phyloP scores from a whole-genome alignment of 2,113 vertebrate genomes.

The Pimephales promelas region DNA sequence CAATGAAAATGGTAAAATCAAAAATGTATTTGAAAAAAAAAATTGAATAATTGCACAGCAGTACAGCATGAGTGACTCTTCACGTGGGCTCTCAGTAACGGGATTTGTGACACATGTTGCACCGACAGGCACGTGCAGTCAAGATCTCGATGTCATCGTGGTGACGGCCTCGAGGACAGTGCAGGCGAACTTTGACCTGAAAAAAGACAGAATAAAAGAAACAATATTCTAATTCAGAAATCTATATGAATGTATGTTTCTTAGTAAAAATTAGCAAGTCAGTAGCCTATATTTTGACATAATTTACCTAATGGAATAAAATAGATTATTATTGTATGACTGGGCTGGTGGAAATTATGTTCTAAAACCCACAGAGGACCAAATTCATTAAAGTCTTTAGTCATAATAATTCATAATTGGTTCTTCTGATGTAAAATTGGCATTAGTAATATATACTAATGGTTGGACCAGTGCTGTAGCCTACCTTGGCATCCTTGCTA shows the following conservation, averaged over 20 bases:
- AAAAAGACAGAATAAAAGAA: neutral
- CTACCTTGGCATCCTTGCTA: constrained; percentile 75
- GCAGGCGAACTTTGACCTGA: constrained; percentile 84
- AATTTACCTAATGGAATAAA: neutral
- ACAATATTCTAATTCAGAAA: neutral
- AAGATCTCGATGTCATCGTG: constrained; percentile 82
- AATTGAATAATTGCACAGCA: neutral
- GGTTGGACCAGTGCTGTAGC: neutral
- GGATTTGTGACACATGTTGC: constrained; percentile 86
- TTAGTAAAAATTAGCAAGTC: neutral
- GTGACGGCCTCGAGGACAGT: constrained; percentile 72
- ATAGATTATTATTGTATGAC: neutral
- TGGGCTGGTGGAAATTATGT: neutral
- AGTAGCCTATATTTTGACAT: neutral
- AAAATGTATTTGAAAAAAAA: neutral
- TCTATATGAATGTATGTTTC: neutral
- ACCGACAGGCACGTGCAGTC: constrained; percentile 81
- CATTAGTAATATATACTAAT: neutral
- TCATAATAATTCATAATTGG: neutral
- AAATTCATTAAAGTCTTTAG: neutral
- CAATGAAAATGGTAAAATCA: neutral
- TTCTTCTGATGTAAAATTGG: neutral
- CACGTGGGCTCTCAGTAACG: constrained; percentile 76
- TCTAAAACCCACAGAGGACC: neutral
- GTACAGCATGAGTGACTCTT: constrained; percentile 6